Evolutionary conservation across 2,888 invertebrate species (phyloP).

Genomic region (Diarsia mendica): DNA sequence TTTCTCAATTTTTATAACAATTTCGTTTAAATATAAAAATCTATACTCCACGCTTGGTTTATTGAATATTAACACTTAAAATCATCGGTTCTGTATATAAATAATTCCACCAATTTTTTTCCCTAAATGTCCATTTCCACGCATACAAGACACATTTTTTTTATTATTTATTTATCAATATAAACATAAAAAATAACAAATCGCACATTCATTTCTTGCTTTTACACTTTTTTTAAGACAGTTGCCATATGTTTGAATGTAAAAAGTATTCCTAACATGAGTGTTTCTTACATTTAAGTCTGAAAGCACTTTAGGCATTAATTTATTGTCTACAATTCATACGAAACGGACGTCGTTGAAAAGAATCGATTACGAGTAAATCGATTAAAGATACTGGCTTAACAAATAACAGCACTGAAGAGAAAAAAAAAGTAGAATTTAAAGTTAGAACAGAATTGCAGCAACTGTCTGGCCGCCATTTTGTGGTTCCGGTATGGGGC

Average conservation of each 20-base stretch:
- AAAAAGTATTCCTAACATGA: slow-evolving; percentile 50
- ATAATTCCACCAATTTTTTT: slow-evolving; percentile 76
- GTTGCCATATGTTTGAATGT: slow-evolving; percentile 72
- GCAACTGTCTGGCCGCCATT: slow-evolving; percentile 70
- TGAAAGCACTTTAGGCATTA: slow-evolving; percentile 65
- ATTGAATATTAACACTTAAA: slow-evolving; percentile 75
- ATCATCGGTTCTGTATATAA: slow-evolving; percentile 69
- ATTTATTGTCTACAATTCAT: slow-evolving; percentile 69
- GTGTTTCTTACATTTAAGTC: slow-evolving; percentile 47
- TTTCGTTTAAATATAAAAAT: slow-evolving; percentile 68
- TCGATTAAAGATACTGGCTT: slow-evolving; percentile 52
- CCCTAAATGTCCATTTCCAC: slow-evolving; percentile 75
- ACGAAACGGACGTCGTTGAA: slow-evolving; percentile 46
- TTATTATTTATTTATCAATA: slow-evolving; percentile 79
- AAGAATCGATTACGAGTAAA: slow-evolving; percentile 51
- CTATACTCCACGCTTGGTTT: slow-evolving; percentile 64
- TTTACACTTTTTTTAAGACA: slow-evolving; percentile 78
- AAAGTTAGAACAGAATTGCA: slow-evolving; percentile 52
- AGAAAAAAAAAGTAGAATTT: slow-evolving; percentile 45
- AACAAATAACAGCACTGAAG: slow-evolving; percentile 60
- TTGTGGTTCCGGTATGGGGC: slow-evolving; percentile 53
- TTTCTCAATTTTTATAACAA: slow-evolving; percentile 68
- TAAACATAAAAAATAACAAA: slow-evolving; percentile 88
- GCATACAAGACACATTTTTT: slow-evolving; percentile 75
- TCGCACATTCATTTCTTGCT: slow-evolving; percentile 78